Conservation (phyloP, 2,888 invertebrate genomes). For the Galeopsomyia nigrocyanea region DNA sequence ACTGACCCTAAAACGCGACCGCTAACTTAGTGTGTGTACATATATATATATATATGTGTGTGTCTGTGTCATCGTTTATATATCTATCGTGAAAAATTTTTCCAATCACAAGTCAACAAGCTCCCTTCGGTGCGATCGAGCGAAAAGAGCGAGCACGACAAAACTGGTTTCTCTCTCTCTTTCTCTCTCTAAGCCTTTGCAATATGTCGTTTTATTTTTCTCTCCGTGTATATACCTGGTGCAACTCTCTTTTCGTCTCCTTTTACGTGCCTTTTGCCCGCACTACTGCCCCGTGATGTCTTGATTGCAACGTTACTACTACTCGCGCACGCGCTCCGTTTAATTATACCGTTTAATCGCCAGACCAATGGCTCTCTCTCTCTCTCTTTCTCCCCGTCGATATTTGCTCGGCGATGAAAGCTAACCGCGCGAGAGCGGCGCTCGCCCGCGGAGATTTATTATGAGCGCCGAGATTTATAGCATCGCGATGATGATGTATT, state of each 20-base stretch:
- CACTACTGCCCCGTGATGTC: conserved; percentile 29
- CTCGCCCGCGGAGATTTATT: conserved; percentile 18
- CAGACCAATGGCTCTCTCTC: background rate
- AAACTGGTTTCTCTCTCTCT: background rate
- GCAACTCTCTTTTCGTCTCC: conserved; percentile 28
- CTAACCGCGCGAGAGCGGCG: conserved; percentile 1
- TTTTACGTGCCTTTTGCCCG: conserved; percentile 11
- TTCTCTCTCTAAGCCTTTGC: conserved; percentile 5
- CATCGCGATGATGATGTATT: conserved; percentile 12
- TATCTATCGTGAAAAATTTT: no score
- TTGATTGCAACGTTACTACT: conserved; percentile 27
- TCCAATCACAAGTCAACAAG: background rate
- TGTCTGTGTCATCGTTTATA: no score
- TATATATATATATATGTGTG: no score
- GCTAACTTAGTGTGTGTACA: conserved; percentile 2
- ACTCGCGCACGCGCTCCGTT: background rate
- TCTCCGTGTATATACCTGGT: background rate
- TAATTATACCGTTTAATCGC: conserved; percentile 36
- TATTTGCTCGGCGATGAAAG: conserved; percentile 17
- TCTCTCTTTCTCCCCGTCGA: conserved; percentile 1
- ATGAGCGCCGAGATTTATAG: conserved; percentile 13
- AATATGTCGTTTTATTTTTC: conserved; percentile 3
- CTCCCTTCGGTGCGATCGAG: conserved; percentile 29
- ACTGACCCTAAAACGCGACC: conserved; percentile 51
- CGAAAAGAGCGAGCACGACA: no score